Evolutionary conservation across 1,140 invertebrate genomes (phyloP), one percentile per base, ranked within the genome.

Genomic region (Nebria ingens): DNA sequence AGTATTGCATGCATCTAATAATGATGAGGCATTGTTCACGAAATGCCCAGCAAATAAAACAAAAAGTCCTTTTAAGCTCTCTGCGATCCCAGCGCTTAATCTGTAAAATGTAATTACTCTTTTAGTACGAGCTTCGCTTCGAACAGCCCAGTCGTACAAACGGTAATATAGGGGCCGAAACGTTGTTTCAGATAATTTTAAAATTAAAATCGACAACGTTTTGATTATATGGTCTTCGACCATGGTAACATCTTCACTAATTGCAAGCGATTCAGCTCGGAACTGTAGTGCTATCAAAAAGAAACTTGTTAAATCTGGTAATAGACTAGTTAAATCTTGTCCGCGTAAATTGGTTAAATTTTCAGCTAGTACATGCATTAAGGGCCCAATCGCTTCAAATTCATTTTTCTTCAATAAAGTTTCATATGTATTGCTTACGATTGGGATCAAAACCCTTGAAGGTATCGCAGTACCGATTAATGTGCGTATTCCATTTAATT

Each of bases 121-220:
- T 42, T 84, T 79, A 58, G 76, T 82, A 19, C 79, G 72, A 12
- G 71, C 68, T 51, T 78, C 75, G 50, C 75, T 68, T 59, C 82
- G 74, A 34, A 83, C 74, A 1, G 86, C 80, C 93, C 93, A 97
- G 62, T 89, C 85, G 65, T 85, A 92, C 1, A 96, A 76, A 70
- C 86, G 88, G 57, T 86, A 84, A 70, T 91, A 93, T 51, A 96
- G 79, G 2, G 91, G 89, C 60, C 87, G 80, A 68, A 97, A 97
- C 17, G 81, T 83, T 1, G 82, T 80, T 69, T 96, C 93, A 11
- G 90, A 93, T 15, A 97, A 69, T 69, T 94, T 94, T 3, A 96
- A 71, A 19, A 94, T 82, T 54, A 94, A 77, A 29, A 79, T 73
- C 2, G 87, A 81, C 19, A 95, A 68, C 0, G 88, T 80, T 53